Evolutionary conservation across 2,888 invertebrate species (phyloP).

Genomic region (Gari tellinella): DNA sequence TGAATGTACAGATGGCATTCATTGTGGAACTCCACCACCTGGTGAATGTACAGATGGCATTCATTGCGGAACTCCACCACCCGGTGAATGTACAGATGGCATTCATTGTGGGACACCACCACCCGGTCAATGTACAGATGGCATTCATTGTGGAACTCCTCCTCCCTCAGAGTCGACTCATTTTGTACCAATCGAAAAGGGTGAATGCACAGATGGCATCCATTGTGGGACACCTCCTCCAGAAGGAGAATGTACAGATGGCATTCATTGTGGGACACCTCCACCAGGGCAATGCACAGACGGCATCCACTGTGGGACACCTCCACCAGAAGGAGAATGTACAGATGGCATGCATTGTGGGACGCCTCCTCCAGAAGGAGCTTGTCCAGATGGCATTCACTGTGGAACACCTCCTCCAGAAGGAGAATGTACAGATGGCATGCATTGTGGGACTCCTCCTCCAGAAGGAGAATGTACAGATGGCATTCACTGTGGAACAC

Average conservation of each 20-base stretch:
- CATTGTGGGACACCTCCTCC: constrained; percentile 58
- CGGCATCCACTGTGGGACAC: constrained; percentile 54
- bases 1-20: constrained; percentile 54
- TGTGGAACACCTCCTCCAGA: constrained; percentile 50
- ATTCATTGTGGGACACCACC: constrained; percentile 57
- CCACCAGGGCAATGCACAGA: constrained; percentile 35
- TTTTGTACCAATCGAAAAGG: constrained; percentile 42
- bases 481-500: constrained; percentile 55
- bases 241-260: constrained; percentile 51
- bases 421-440: constrained; percentile 55
- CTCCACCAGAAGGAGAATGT: constrained; percentile 40
- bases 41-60: constrained; percentile 55
- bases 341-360: constrained; percentile 59
- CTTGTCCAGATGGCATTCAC: constrained; percentile 46
- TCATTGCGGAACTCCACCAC: constrained; percentile 63
- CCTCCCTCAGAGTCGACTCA: constrained; percentile 45
- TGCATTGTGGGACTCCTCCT: constrained; percentile 64
- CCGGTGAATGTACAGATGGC: constrained; percentile 47
- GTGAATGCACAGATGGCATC: constrained; percentile 46
- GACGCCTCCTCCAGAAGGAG: constrained; percentile 48
- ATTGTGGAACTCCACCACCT: constrained; percentile 50
- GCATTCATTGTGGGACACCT: constrained; percentile 58
- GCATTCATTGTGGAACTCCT: constrained; percentile 57
- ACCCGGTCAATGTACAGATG: constrained; percentile 42
- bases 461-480: constrained; percentile 38